A percentile compares a stretch with the other conserved stretches of the same genome.
phyloP scores from a whole-genome alignment of 2,113 vertebrate genomes.

The Notarius lentiginosus region DNA sequence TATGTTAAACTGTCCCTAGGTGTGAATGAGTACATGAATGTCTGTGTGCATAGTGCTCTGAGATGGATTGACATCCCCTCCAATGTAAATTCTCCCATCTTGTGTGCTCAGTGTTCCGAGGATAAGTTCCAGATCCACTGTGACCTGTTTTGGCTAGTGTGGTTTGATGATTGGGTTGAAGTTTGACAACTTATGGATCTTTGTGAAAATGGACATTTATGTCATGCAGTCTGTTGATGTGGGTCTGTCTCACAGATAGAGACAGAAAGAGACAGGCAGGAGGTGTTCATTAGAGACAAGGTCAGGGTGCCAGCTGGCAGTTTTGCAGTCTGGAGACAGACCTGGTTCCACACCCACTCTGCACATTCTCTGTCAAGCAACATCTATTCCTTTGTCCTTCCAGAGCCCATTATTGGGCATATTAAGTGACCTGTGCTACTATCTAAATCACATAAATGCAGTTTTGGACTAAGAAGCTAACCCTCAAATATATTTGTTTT shows the following conservation, averaged over 20 bases:
- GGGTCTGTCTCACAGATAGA: constrained; percentile 4
- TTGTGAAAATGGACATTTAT: constrained; percentile 22
- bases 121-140: neutral
- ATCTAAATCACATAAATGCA: neutral
- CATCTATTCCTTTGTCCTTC: neutral
- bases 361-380: constrained; percentile 7
- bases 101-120: neutral
- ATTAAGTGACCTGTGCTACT: neutral
- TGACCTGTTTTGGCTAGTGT: constrained; percentile 9
- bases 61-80: neutral
- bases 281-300: constrained; percentile 22
- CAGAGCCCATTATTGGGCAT: neutral
- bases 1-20: neutral
- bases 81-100: neutral
- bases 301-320: constrained; percentile 47
- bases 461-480: neutral
- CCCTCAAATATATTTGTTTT: neutral
- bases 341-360: constrained; percentile 29
- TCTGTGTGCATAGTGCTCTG: neutral
- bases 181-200: constrained; percentile 31
- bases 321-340: constrained; percentile 31
- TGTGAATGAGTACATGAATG: neutral
- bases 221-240: constrained; percentile 32
- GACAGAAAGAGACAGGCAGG: constrained; percentile 7
- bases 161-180: neutral